Base-by-base conservation (phyloP, 1,140 invertebrate genomes). In the Colletes gigas region DNA sequence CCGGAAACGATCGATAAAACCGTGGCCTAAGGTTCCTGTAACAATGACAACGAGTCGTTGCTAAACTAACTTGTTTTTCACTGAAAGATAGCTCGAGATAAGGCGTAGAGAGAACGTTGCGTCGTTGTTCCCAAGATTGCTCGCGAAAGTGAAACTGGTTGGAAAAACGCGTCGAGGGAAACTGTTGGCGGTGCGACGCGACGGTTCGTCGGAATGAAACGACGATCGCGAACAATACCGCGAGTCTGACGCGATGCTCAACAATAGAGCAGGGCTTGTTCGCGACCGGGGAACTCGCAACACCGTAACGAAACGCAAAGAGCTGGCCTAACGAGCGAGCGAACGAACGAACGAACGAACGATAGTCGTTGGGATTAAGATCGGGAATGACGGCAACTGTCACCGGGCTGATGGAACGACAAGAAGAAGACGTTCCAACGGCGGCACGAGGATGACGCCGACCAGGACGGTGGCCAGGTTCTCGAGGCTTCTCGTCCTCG, bases 401-500 rank as follows among this genome's bases (percentile, higher is more conserved):
- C 17, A 39, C 14, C 47, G 44, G 10, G 59, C 67, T 66, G 86
- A 74, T 81, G 82, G 75, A 83, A 85, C 74, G 15, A 75, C 59
- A 30, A 57, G 71, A 54, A 68, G 73, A 69, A 71, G 84, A 83
- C 59, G 81, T 62, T 66, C 52, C 59, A 78, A n/a, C 55, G 75
- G 72, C 50, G 69, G 70, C 60, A 57, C 84, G 78, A 87, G 85
- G 85, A 87, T 87, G 86, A 87, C 85, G 59, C 71, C 71, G 59
- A 87, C 57, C 74, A 74, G 86, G 82, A 87, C 85, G 86, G 85
- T 86, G 86, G 55, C 17, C 71, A 82, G 86, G 72, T 52, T 87
- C 57, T 76, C 82, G 85, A 74, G 85, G 62, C 59, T 87, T 8
- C 82, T 87, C 50, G 84, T 87, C 68, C 85, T 87, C 86, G 86